Conservation (phyloP, 2,113 vertebrate species). For the sheep (Ovis aries) region ARS-UI_Ramb_v3.0 NC_056074.1:17386501-17387000, state of each 20-base stretch:
- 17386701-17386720: background rate
- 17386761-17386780: background rate
- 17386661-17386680: background rate
- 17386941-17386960: background rate
- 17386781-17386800: background rate
- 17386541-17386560: background rate
- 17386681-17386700: background rate
- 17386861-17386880: background rate
- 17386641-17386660: background rate
- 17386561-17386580: background rate
- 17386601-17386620: background rate
- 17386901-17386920: background rate
- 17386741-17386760: background rate
- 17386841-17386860: background rate
- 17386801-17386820: background rate
- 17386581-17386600: accelerated
- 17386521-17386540: too few relatives aligned
- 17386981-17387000: background rate
- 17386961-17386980: background rate
- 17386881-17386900: background rate
- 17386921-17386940: background rate
- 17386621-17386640: background rate
- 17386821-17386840: background rate
- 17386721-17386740: background rate
- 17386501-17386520: accelerated